Evolutionary conservation across 2,888 invertebrate genomes (phyloP), one percentile per base, ranked within the genome.

Genomic region (Elmis aenea): DNA sequence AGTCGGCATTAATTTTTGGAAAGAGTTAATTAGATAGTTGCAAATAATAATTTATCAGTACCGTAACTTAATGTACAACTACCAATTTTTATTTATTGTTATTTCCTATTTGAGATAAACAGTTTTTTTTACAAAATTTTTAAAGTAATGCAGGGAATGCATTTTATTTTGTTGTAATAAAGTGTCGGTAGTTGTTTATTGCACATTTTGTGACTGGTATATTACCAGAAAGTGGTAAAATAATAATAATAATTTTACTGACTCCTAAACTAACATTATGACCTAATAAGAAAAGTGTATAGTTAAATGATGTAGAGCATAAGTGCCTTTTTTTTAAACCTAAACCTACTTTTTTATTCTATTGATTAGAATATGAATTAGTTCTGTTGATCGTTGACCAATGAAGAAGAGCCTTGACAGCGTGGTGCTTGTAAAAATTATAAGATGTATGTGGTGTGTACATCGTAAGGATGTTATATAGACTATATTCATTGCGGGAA

Each of bases 271-370:
- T n/a, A n/a, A n/a, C n/a, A n/a, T n/a, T n/a, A n/a, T n/a, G n/a
- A n/a, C n/a, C n/a, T n/a, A n/a, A n/a, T n/a, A 13, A n/a, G 14
- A 32, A 14, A 20, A 11, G 21, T 30, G 6, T 30, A 30, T 8
- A 20, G 20, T 21, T 32, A 23, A 24, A 42, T 39, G 54, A 50
- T 57, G 56, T 51, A 51, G 36, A 55, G 48, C 51, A 48, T 57
- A 61, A 61, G 59, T 59, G 60, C 60, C 61, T 60, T 61, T 51
- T 60, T 61, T 51, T 55, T 52, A 54, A 55, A 56, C 44, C 35
- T 45, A 42, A 44, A 42, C 33, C 45, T 30, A 40, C 30, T 31
- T 42, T 47, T 50, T 43, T 37, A 48, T 32, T 39, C 24, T 33
- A 34, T 37, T 36, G 30, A 51, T 51, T 53, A 37, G 28, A 37